Base-by-base conservation (phyloP, 2,113 vertebrate species). In the Plecturocebus donacophilus region DNA sequence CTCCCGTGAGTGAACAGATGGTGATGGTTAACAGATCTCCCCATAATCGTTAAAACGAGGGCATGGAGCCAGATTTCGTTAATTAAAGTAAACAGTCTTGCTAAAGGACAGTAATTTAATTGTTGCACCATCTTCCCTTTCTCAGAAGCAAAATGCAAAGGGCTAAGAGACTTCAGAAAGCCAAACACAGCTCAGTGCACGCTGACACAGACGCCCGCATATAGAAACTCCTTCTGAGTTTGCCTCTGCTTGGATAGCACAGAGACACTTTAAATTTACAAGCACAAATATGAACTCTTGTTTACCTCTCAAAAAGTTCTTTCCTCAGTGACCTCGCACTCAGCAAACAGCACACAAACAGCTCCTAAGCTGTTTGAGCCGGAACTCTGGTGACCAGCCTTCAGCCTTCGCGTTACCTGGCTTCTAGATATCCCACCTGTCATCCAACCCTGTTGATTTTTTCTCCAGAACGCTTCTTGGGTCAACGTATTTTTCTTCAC, bases 1-100 rank as follows among this genome's bases (percentile, higher is more conserved):
- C n/a, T 97, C 90, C 75, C 49, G 40, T 38, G 54, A 97, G 88
- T 49, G 30, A 96, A 38, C 94, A 98, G 97, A 97, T 92, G 90
- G 87, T 81, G 89, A 79, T 27, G 96, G 35, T 76, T 95, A 98
- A 97, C 64, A 91, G 54, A 96, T 90, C 88, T 84, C 94, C 49
- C 0, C 0, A 94, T 81, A 95, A 95, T 94, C 87, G 45, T 96
- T 96, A 96, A 93, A 97, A 97, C 3, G 19, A 66, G 96, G 88
- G 96, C 96, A 4, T 0, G 61, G 93, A 84, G 86, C 71, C 96
- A 91, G 96, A 77, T 49, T 87, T 68, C 12, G 77, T 45, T 94
- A 94, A 98, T 35, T 90, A 91, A 97, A 98, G 98, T 95, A 95
- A 83, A 91, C 27, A 64, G 61, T 64, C 64, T 71, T 35, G 27